Base-by-base conservation (phyloP, 2,797 vertebrate genomes). In the Cichlasoma orientale region DNA sequence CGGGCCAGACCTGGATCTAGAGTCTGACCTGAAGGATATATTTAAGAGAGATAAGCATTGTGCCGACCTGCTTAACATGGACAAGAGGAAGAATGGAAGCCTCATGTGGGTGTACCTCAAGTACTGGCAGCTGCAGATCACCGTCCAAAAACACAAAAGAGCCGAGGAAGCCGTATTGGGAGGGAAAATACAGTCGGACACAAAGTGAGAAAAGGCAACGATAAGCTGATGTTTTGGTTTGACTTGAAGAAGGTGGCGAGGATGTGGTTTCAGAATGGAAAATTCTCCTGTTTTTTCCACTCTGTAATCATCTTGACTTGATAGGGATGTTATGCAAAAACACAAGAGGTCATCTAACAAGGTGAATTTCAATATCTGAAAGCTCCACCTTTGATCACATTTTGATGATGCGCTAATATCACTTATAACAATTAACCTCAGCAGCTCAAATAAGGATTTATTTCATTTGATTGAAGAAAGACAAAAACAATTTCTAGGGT, bases 41-140 rank as follows among this genome's bases (percentile, higher is more conserved):
- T 99, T 99, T 92, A 96, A 95, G 82, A 95, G 97, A 8, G 98
- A 99, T 85, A 97, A 93, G 16, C 90, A 97, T 84, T 99, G 98
- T 91, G 96, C 97, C 0, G 95, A 95, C 44, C 16, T 96, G 78
- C 83, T 96, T 66, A 99, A 98, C 87, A 94, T 93, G 87, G 96
- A 97, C 93, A 97, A 92, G 87, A 95, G 86, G 78, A 97, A 93
- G 84, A 99, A 99, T 9, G 98, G 98, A 82, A 97, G 90, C 82
- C 95, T 99, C 72, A 98, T 99, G 98, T 99, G 98, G 98, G 87
- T 98, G 6, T 99, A 99, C 89, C 95, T 99, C 72, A 96, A 95
- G 78, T 97, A 98, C 7, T 99, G 98, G 98, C 95, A 98, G 76
- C 94, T 98, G 71, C 92, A 95, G 88, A 91, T 97, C 68, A 96